Conservation (phyloP, 2,888 invertebrate genomes). For the Tiliacea aurago region DNA sequence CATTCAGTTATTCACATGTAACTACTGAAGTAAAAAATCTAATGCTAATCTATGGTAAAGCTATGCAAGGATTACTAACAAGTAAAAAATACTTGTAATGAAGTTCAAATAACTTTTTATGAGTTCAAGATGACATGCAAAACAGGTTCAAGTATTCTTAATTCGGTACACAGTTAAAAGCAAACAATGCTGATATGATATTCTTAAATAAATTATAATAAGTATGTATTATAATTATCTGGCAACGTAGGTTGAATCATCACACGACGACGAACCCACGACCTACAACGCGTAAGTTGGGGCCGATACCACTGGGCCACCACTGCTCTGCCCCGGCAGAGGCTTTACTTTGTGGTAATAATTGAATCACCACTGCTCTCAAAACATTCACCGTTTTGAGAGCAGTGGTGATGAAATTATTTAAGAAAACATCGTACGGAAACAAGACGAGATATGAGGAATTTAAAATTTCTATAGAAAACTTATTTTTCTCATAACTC, state of each 20-base stretch:
- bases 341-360: no score
- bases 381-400: no score
- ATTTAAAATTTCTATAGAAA: no score
- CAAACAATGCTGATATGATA: slow-evolving; percentile 27
- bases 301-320: no score
- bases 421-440: no score
- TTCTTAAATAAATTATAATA: slow-evolving; percentile 39
- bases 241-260: not conserved
- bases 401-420: no score
- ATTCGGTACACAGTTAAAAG: slow-evolving; percentile 23
- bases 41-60: slow-evolving; percentile 4
- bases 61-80: slow-evolving; percentile 1
- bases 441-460: no score
- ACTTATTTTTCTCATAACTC: no score
- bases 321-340: no score
- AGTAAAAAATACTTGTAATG: slow-evolving; percentile 18
- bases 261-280: no score
- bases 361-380: no score
- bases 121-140: slow-evolving; percentile 10
- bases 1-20: slow-evolving; percentile 12
- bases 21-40: not conserved
- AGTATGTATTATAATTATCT: not conserved
- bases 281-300: no score
- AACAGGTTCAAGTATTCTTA: slow-evolving; percentile 7
- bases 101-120: slow-evolving; percentile 32